A percentile compares a stretch with the other conserved stretches of the same genome.
phyloP scores from a whole-genome alignment of 2,797 vertebrate genomes.

The Periophthalmus magnuspinnatus region DNA sequence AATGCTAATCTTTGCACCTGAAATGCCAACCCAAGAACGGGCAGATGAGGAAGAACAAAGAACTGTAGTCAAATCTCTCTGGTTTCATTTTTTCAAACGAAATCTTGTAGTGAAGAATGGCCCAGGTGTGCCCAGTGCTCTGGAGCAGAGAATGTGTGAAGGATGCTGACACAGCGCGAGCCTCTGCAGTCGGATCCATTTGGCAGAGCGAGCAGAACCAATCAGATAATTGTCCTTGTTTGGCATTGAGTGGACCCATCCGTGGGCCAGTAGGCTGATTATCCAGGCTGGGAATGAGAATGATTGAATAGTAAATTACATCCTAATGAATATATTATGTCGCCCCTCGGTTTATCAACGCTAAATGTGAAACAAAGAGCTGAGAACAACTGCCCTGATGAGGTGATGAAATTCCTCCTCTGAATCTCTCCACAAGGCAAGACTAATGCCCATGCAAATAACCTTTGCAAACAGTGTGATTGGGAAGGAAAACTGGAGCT shows the following conservation, averaged over 20 bases:
- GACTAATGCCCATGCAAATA: constrained; percentile 67
- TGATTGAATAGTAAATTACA: constrained; percentile 76
- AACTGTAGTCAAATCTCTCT: constrained; percentile 8
- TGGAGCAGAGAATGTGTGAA: constrained; percentile 31
- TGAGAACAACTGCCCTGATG: constrained; percentile 66
- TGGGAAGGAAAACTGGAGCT: constrained; percentile 38
- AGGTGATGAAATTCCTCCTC: constrained; percentile 66
- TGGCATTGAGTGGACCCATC: constrained; percentile 78
- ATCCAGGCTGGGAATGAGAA: constrained; percentile 69
- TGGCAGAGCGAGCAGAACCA: constrained; percentile 75
- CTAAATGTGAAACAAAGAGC: constrained; percentile 69
- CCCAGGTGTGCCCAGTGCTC: constrained; percentile 42
- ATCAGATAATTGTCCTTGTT: constrained; percentile 83
- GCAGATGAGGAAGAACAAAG: constrained; percentile 5
- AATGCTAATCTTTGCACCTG: constrained; percentile 32
- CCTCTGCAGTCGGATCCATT: constrained; percentile 71
- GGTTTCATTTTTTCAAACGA: not conserved
- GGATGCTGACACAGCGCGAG: constrained; percentile 71
- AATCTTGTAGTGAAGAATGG: not conserved
- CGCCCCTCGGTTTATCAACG: constrained; percentile 66
- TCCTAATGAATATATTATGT: constrained; percentile 79
- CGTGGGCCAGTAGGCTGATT: constrained; percentile 72
- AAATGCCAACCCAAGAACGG: not conserved
- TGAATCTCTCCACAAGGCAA: constrained; percentile 60
- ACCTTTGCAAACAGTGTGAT: constrained; percentile 61